Base-by-base conservation (phyloP, 2,113 vertebrate genomes). In the Ailurus styani region DNA sequence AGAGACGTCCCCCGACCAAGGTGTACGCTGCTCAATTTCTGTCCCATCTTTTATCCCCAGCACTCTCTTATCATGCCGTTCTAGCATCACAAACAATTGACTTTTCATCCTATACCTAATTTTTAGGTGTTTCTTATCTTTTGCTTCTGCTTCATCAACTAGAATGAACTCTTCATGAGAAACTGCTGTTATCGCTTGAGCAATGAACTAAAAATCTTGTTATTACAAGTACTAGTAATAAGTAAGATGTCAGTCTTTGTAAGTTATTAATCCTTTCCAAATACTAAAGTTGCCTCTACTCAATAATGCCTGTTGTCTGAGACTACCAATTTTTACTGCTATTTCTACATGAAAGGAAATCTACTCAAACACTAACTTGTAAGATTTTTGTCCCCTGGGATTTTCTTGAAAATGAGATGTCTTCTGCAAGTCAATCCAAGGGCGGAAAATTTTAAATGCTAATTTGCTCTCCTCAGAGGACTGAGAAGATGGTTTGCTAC, bases 191-290 rank as follows among this genome's bases (percentile, higher is more conserved):
- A 45, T 72, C 23, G 25, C 29, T n/a, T 45, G 31, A 94, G 18
- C 5, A 96, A 85, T 79, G 66, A 96, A 79, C 50, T n/a, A 84
- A 93, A 47, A 96, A 75, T 47, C 42, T 95, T 15, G 14, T 90
- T 93, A 93, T 85, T 81, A 85, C 27, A 79, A 57, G 66, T 1
- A 57, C 11, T 90, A 78, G 29, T 29, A 52, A 47, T 93, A 87
- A 92, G 88, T 97, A 90, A 84, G 91, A 90, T 82, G 45, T 73
- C 54, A 79, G n/a, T 83, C 50, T 81, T 90, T 50, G 50, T 66
- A 79, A 94, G 96, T 84, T 93, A 93, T 57, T 90, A 90, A 91
- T 86, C 27, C 21, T 79, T 86, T 68, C 11, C 62, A 91, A 91
- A 70, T 81, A 75, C n/a, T 95, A 91, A 95, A 82, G 75, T 90